These are phyloP conservation scores for Mohoua ochrocephala DNA, from an alignment of 2,113 vertebrate genomes.

Conservation along the genomic window DNA sequence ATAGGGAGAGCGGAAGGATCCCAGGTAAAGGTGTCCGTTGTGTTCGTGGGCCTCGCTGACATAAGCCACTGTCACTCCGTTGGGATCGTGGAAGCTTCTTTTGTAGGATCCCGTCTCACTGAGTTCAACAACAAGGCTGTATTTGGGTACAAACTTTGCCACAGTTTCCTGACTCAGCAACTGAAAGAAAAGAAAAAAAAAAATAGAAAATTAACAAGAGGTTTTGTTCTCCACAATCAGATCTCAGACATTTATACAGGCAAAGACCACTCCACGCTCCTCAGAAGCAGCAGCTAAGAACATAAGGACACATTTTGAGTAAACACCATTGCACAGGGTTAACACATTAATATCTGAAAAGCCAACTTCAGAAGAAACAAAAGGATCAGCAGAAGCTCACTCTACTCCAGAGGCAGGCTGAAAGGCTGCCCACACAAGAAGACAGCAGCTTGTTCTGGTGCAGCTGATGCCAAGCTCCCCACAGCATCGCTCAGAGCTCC, in stretches of 20 bases:
- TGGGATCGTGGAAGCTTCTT: constrained; percentile 91
- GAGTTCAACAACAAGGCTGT: constrained; percentile 90
- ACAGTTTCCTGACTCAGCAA: constrained; percentile 86
- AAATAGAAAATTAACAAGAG: neutral
- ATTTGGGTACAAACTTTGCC: constrained; percentile 85
- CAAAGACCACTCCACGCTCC: neutral
- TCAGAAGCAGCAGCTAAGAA: neutral
- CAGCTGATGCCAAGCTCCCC: neutral
- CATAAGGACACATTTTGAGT: neutral
- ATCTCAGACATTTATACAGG: neutral
- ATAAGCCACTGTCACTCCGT: constrained; percentile 77
- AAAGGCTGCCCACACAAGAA: neutral
- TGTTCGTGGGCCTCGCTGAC: constrained; percentile 90
- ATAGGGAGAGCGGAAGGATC: constrained; percentile 89
- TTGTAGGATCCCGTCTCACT: constrained; percentile 84
- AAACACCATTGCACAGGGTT: neutral
- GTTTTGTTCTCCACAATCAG: neutral
- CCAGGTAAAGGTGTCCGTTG: constrained; percentile 85
- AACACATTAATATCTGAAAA: neutral
- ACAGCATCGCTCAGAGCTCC: neutral
- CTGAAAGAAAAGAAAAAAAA: constrained; percentile 56
- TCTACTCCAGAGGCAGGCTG: neutral
- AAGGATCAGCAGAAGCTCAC: neutral
- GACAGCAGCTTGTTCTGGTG: neutral
- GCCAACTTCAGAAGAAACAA: neutral